Base-by-base conservation (phyloP, 2,113 vertebrate species). In the Chrysemys picta region DNA sequence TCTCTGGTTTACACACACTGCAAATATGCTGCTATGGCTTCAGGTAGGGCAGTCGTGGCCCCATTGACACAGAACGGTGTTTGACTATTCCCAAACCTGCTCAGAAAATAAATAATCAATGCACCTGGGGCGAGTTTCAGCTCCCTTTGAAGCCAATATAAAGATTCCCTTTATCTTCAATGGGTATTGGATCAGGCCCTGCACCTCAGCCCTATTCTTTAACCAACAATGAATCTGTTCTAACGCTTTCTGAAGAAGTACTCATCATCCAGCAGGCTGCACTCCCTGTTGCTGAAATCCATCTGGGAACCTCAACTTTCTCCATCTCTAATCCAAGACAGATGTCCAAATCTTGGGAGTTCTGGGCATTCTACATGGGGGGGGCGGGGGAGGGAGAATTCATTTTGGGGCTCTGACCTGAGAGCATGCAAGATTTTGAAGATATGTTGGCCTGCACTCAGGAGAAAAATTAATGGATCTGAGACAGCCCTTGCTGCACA, bases 1-100 rank as follows among this genome's bases (percentile, higher is more conserved):
- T 10, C 11, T 4, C 14, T 10, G 19, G 2, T n/a, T 42, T 62
- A 82, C 38, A 29, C 45, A 89, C 53, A 25, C 14, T 38, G 38
- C 13, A 8, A 4, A 4, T 4, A 25, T 0, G 1, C 42, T 31
- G 13, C 31, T 82, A 47, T 0, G 0, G 2, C 27, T 76, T 47
- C 27, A 45, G 35, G 19, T n/a, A 19, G 3, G n/a, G 21, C 6
- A 0, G 11, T 53, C 69, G 12, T 75, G 38, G 10, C 10, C 38
- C 19, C 22, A 10, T 42, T 24, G 29, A 47, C 6, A 80, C 45
- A 29, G 27, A 50, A 29, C 35, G 78, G 10, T 75, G n/a, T 21
- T 72, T 22, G 2, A 0, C 0, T 35, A 3, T 0, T 86, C 82
- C 21, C 52, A 72, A 1, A 2, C 72, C 25, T 50, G 24, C 5